Conservation (phyloP, 37 sponge, comb jelly and placozoan genomes). For the Theonella swinhoei region DNA sequence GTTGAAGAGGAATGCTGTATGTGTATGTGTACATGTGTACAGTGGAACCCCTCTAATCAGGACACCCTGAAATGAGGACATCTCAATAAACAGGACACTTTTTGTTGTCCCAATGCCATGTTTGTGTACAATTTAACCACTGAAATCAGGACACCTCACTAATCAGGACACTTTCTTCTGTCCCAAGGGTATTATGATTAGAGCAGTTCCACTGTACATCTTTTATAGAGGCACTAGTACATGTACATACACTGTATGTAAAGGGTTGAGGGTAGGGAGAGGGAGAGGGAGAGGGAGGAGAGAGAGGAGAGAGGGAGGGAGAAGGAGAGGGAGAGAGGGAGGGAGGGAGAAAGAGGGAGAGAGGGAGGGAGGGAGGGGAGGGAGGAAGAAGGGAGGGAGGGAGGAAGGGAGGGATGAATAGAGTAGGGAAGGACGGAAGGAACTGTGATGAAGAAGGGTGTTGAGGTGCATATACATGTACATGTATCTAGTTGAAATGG, state of each 20-base stretch:
- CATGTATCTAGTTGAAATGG: too few species aligned
- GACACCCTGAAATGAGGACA: too few species aligned
- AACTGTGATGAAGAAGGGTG: too few species aligned
- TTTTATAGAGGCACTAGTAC: neutral
- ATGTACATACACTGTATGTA: neutral
- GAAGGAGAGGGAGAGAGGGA: neutral
- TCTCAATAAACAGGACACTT: too few species aligned
- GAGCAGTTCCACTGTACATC: neutral
- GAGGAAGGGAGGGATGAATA: too few species aligned
- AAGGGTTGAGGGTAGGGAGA: neutral
- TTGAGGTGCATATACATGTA: too few species aligned
- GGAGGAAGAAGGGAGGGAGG: neutral
- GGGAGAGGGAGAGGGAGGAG: neutral
- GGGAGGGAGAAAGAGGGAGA: neutral
- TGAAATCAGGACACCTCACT: too few species aligned
- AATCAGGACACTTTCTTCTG: too few species aligned
- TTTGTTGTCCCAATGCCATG: too few species aligned
- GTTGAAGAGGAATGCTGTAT: neutral
- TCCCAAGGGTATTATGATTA: neutral
- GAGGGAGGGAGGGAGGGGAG: neutral
- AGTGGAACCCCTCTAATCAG: too few species aligned
- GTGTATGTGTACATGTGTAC: constrained; percentile 35
- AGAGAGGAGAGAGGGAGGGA: neutral
- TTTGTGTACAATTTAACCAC: too few species aligned
- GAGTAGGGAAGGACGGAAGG: too few species aligned